These are phyloP conservation scores for Odontophorus gujanensis DNA, from an alignment of 2,113 vertebrate genomes.

Conservation along the genomic window DNA sequence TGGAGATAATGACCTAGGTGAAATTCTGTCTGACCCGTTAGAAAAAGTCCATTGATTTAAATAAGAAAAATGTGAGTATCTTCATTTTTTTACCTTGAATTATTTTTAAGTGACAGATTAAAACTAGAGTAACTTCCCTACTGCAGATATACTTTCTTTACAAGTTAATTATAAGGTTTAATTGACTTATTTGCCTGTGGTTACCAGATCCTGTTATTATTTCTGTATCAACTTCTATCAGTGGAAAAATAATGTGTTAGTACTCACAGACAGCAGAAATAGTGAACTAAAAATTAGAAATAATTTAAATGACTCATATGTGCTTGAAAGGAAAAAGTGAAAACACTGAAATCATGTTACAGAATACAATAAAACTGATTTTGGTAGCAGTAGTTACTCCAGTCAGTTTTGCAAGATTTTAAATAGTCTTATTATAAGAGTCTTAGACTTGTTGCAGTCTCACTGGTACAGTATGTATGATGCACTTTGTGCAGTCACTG, in stretches of 20 bases:
- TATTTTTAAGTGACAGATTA: background rate
- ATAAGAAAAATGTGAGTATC: background rate
- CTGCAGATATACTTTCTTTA: background rate
- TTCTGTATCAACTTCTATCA: background rate
- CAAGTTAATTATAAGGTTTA: background rate
- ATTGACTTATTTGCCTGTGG: background rate
- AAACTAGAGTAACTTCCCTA: background rate
- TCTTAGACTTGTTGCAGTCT: background rate
- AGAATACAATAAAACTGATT: background rate
- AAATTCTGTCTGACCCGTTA: background rate
- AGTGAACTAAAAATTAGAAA: background rate
- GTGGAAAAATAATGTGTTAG: background rate
- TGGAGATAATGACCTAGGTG: background rate
- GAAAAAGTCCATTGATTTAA: background rate
- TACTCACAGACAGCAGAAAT: background rate
- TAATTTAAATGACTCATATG: background rate
- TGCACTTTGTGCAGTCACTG: background rate
- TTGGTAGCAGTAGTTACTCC: background rate
- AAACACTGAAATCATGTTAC: background rate
- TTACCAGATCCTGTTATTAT: background rate
- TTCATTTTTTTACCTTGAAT: background rate
- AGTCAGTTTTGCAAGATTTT: background rate
- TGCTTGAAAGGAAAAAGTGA: background rate
- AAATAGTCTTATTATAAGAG: background rate
- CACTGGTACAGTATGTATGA: background rate